Conservation (phyloP, 2,888 invertebrate species). For the Aethes cnicana region DNA sequence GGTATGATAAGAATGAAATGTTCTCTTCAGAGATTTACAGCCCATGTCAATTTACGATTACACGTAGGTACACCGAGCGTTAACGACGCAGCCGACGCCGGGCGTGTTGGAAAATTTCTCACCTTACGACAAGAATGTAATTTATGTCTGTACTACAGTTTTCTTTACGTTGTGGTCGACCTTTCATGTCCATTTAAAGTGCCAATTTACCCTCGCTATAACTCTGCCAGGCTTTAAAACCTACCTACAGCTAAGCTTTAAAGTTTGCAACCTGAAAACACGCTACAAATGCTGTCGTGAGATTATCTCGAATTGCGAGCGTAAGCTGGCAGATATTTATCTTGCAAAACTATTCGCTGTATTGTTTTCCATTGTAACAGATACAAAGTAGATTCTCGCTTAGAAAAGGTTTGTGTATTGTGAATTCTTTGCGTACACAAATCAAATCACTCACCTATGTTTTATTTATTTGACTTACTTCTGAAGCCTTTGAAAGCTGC, state of each 20-base stretch:
- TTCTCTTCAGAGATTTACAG: constrained; percentile 18
- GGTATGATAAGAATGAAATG: constrained; percentile 16
- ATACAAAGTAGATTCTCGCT: constrained; percentile 1
- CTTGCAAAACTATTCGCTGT: background rate
- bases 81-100: constrained; percentile 29
- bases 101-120: constrained; percentile 30
- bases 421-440: constrained; percentile 14
- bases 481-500: constrained; percentile 37
- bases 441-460: constrained; percentile 31
- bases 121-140: constrained; percentile 25
- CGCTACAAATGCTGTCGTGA: background rate
- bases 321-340: background rate
- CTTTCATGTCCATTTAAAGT: constrained; percentile 9
- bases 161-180: constrained; percentile 16
- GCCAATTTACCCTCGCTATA: background rate
- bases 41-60: constrained; percentile 33
- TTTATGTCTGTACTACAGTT: constrained; percentile 15
- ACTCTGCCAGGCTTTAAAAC: background rate
- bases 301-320: background rate
- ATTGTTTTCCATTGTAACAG: background rate
- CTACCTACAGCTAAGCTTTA: background rate
- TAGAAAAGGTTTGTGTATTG: constrained; percentile 9
- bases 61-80: constrained; percentile 28
- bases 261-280: background rate
- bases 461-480: constrained; percentile 37